These are phyloP conservation scores for Apaloderma vittatum DNA, from an alignment of 2,113 vertebrate genomes.

Conservation along the genomic window DNA sequence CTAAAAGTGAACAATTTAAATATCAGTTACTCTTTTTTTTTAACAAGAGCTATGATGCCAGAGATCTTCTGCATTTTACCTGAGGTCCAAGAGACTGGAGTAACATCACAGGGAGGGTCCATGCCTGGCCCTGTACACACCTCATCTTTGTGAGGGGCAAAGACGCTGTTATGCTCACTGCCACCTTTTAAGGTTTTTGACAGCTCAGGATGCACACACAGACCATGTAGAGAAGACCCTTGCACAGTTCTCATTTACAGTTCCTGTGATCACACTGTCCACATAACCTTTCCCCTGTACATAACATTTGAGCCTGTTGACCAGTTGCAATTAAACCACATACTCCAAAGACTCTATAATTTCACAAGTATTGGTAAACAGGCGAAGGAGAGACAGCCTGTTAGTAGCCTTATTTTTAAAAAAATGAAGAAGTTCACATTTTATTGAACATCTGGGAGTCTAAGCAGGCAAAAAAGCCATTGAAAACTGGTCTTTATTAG, in stretches of 20 bases:
- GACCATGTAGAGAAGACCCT: background rate
- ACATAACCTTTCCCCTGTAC: background rate
- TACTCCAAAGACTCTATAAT: background rate
- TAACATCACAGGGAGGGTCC: background rate
- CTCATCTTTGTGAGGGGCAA: background rate
- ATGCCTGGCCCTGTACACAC: background rate
- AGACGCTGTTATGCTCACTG: background rate
- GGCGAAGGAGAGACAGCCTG: background rate
- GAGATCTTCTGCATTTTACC: background rate
- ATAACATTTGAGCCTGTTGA: background rate
- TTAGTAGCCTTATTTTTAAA: background rate
- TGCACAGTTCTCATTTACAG: background rate
- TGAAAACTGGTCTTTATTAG: background rate
- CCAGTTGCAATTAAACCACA: background rate
- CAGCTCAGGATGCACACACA: background rate
- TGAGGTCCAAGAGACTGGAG: background rate
- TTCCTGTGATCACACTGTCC: background rate
- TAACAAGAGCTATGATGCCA: rapidly evolving
- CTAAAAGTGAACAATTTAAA: background rate
- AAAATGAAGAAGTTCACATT: background rate
- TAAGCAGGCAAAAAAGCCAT: background rate
- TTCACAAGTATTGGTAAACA: background rate
- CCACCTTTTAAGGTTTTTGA: background rate
- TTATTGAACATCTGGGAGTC: background rate
- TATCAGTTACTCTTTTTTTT: background rate